Conservation (phyloP, 2,888 invertebrate genomes). For the Drosophila subsilvestris region DNA sequence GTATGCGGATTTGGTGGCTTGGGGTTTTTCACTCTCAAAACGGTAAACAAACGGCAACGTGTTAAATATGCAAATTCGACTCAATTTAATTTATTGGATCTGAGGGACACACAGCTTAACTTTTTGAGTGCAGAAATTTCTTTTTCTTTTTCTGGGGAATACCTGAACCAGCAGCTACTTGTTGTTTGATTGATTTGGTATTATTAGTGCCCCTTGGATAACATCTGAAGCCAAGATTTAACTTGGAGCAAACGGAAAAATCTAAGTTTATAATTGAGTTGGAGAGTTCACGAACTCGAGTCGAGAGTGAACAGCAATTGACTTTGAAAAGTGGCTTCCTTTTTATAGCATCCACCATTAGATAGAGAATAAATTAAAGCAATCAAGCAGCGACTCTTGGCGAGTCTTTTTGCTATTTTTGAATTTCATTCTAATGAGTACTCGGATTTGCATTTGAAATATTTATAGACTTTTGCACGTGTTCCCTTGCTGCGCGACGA, state of each 20-base stretch:
- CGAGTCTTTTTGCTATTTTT: not conserved
- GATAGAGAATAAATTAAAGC: not conserved
- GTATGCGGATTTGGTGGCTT: conserved; percentile 60
- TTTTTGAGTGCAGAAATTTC: conserved; percentile 56
- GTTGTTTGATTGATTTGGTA: conserved; percentile 36
- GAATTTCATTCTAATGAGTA: not conserved
- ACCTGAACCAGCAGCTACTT: conserved; percentile 48
- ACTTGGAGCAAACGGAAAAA: not conserved
- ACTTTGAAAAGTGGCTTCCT: no score
- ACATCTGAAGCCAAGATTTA: no score
- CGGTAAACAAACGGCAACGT: conserved; percentile 40
- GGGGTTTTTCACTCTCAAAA: conserved; percentile 52
- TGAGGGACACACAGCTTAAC: not conserved
- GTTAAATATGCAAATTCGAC: conserved; percentile 70
- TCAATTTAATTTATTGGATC: conserved; percentile 60
- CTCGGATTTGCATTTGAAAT: not conserved
- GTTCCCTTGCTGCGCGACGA: not conserved
- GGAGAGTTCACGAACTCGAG: no score
- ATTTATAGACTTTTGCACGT: conserved; percentile 1
- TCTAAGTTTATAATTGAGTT: no score
- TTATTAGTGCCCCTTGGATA: no score
- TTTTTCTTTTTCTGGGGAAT: conserved; percentile 63
- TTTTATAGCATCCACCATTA: no score
- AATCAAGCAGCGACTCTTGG: not conserved
- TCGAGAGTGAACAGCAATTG: no score